Evolutionary conservation across 2,888 invertebrate species (phyloP).

Genomic region (Aromia moschata): DNA sequence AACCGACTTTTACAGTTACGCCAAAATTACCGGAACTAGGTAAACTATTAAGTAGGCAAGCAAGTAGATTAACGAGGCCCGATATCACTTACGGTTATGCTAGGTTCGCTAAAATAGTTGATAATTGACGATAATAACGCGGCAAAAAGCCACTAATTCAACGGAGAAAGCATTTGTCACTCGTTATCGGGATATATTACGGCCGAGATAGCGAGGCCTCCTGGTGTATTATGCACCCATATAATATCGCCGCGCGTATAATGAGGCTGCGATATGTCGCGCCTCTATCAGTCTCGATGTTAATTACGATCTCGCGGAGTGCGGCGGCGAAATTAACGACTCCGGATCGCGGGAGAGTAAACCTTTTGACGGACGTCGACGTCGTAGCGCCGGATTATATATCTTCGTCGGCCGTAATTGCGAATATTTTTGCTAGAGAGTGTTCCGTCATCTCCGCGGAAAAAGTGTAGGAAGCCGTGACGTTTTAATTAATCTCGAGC

Average conservation of each 20-base stretch:
- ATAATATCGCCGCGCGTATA: slow-evolving; percentile 2
- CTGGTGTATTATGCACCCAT: not conserved
- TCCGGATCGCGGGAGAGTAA: not conserved
- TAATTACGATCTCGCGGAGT: slow-evolving; percentile 5
- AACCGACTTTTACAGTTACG: too few species aligned
- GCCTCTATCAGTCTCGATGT: slow-evolving; percentile 13
- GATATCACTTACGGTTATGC: too few species aligned
- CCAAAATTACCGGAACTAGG: too few species aligned
- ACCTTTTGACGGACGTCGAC: slow-evolving; percentile 4
- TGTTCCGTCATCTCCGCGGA: too few species aligned
- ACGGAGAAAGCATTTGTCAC: slow-evolving; percentile 10
- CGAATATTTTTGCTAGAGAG: too few species aligned
- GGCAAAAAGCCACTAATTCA: slow-evolving; percentile 6
- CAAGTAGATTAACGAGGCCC: too few species aligned
- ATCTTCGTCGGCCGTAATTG: not conserved
- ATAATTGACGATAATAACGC: not conserved
- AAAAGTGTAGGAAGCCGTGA: not conserved
- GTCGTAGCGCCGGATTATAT: not conserved
- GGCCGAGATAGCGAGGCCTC: not conserved
- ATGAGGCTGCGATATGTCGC: slow-evolving; percentile 4
- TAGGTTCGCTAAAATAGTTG: not conserved
- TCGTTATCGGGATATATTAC: slow-evolving; percentile 9
- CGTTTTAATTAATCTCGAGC: not conserved
- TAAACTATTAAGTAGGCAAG: too few species aligned
- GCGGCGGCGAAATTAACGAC: slow-evolving; percentile 2